Evolutionary conservation across 2,888 invertebrate genomes (phyloP).

Genomic region (Drosophila meridiana): DNA sequence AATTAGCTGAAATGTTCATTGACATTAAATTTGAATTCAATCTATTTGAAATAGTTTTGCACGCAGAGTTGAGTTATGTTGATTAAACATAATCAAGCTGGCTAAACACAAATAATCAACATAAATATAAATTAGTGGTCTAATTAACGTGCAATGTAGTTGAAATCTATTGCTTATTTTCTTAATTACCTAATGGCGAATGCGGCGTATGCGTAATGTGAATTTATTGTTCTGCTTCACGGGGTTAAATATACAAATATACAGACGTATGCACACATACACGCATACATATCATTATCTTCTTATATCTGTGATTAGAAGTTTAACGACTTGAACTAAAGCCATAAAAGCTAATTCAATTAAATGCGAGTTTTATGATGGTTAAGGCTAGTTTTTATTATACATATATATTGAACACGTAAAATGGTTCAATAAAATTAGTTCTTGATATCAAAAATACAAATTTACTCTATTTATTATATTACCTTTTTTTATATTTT

Average conservation of each 20-base stretch:
- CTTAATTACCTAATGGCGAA: slow-evolving; percentile 40
- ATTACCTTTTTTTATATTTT: too few relatives aligned
- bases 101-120: slow-evolving; percentile 33
- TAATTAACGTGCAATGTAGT: slow-evolving; percentile 56
- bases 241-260: neutral
- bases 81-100: slow-evolving; percentile 3
- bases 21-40: slow-evolving; percentile 16
- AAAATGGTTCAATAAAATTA: neutral
- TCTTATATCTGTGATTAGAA: slow-evolving; percentile 4
- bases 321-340: slow-evolving; percentile 22
- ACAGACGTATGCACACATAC: neutral
- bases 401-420: neutral
- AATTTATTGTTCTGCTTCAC: slow-evolving; percentile 26
- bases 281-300: neutral
- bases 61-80: neutral
- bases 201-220: slow-evolving; percentile 52
- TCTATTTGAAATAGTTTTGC: slow-evolving; percentile 10
- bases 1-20: neutral
- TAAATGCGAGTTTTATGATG: slow-evolving; percentile 1
- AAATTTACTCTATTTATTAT: neutral
- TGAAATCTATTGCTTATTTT: slow-evolving; percentile 51
- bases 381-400: neutral
- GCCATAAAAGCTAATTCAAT: neutral
- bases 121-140: slow-evolving; percentile 42
- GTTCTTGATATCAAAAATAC: too few relatives aligned